Conservation (phyloP, 2,113 vertebrate species). For the Carassius auratus region DNA sequence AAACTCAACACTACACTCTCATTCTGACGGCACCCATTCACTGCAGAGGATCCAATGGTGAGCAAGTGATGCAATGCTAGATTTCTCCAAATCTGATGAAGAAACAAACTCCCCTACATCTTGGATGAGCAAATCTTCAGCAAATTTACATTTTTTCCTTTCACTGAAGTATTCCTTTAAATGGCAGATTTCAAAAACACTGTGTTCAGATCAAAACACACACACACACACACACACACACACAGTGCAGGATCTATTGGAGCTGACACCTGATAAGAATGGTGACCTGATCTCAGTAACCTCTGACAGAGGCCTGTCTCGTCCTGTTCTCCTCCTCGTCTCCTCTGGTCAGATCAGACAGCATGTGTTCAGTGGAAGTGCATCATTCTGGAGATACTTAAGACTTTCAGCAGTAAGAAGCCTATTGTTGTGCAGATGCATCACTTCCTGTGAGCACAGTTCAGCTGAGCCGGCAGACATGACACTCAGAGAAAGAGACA, state of each 20-base stretch:
- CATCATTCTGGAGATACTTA: not conserved
- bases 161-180: too few relatives aligned
- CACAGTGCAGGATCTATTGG: not conserved
- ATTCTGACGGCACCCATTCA: too few relatives aligned
- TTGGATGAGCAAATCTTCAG: too few relatives aligned
- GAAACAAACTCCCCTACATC: too few relatives aligned
- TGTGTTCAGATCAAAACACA: slow-evolving; percentile 21
- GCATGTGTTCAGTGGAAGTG: not conserved
- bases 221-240: not conserved
- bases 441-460: not conserved
- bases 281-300: not conserved
- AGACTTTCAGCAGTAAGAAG: slow-evolving; percentile 8
- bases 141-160: too few relatives aligned
- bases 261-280: not conserved
- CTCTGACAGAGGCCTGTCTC: not conserved
- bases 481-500: not conserved
- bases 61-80: too few relatives aligned
- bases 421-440: not conserved
- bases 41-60: too few relatives aligned
- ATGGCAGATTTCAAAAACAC: not conserved
- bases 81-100: too few relatives aligned
- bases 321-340: not conserved
- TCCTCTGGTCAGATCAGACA: not conserved
- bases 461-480: not conserved
- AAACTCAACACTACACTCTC: too few relatives aligned